These are phyloP conservation scores for Nothobranchius kuhntae DNA, from an alignment of 2,113 vertebrate species.

Conservation along the genomic window DNA sequence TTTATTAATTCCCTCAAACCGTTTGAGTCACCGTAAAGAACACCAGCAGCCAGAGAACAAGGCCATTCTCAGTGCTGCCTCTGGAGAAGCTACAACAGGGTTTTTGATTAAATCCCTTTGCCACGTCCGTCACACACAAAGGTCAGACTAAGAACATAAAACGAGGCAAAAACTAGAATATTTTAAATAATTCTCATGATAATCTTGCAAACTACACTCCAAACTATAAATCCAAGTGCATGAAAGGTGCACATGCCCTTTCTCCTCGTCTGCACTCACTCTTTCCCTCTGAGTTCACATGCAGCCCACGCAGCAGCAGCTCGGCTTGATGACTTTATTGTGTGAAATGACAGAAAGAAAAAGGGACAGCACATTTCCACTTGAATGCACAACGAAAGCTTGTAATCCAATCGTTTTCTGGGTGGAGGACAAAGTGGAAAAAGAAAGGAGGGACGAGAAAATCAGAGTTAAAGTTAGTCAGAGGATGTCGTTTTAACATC, in stretches of 20 bases:
- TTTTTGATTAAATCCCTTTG: neutral
- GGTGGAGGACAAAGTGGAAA: neutral
- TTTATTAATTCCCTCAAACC: neutral
- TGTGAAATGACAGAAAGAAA: constrained; percentile 58
- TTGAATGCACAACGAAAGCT: constrained; percentile 22
- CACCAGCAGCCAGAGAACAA: constrained; percentile 2
- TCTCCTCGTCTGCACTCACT: constrained; percentile 34
- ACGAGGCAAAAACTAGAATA: no score
- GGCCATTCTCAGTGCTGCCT: constrained; percentile 8
- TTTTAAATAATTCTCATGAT: no score
- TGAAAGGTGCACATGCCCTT: constrained; percentile 8
- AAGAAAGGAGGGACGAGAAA: neutral
- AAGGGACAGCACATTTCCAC: constrained; percentile 17
- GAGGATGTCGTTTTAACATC: constrained; percentile 46
- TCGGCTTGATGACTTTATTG: constrained; percentile 52
- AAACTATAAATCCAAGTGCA: neutral
- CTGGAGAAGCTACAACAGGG: constrained; percentile 1
- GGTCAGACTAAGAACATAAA: neutral
- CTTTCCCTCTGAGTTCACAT: constrained; percentile 45
- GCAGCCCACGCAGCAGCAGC: constrained; percentile 67
- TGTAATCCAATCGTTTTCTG: constrained; percentile 21
- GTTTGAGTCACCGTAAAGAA: constrained; percentile 20
- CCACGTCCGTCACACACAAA: neutral
- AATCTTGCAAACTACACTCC: neutral
- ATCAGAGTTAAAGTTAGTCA: neutral